Conservation (phyloP, 2,888 invertebrate genomes). For the Aromia moschata region DNA sequence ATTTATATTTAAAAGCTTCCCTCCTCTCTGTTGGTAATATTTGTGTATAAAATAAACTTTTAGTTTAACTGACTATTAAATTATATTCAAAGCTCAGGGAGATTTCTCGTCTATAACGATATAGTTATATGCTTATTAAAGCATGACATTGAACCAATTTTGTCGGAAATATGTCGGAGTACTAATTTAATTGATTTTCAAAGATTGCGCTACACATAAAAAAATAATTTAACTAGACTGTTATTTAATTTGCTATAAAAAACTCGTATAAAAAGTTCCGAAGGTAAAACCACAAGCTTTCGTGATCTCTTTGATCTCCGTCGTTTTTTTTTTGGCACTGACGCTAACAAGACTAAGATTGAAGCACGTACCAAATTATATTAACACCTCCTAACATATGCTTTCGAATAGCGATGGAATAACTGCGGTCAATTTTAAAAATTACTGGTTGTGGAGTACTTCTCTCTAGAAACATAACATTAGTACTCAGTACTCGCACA, state of each 20-base stretch:
- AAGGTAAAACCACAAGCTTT: slow-evolving; percentile 13
- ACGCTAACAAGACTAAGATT: slow-evolving; percentile 4
- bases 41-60: no score
- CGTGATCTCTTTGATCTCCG: slow-evolving; percentile 9
- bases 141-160: neutral
- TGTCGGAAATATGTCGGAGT: neutral
- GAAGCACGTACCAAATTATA: slow-evolving; percentile 13
- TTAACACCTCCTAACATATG: slow-evolving; percentile 13
- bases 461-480: neutral
- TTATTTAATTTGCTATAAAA: slow-evolving; percentile 15
- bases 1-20: no score
- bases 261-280: slow-evolving; percentile 1
- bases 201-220: neutral
- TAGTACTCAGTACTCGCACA: neutral
- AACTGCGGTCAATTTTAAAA: slow-evolving; percentile 3
- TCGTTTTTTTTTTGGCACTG: neutral
- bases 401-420: slow-evolving; percentile 1
- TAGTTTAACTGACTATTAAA: neutral
- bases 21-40: no score
- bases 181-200: neutral
- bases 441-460: neutral
- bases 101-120: neutral
- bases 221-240: slow-evolving; percentile 11
- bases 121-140: neutral
- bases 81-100: neutral